Evolutionary conservation across 2,113 vertebrate species (phyloP).

Genomic region (Erythrolamprus reginae): DNA sequence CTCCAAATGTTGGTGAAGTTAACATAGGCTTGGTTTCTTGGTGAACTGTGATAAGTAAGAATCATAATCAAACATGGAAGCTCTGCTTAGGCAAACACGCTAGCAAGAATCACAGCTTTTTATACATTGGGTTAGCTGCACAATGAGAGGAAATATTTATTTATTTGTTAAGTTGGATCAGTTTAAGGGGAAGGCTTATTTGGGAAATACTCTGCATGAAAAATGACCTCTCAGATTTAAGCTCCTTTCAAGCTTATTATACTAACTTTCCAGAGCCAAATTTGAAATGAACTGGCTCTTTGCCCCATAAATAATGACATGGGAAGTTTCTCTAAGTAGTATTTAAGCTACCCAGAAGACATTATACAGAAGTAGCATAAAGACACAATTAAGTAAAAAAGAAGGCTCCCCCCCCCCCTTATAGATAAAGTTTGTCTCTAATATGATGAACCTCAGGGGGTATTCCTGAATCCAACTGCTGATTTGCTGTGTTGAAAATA

Average conservation of each 20-base stretch:
- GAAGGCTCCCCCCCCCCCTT: neutral
- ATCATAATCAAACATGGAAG: neutral
- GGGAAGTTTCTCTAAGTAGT: neutral
- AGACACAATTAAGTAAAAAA: neutral
- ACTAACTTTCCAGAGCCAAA: neutral
- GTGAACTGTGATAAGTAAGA: neutral
- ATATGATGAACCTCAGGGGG: neutral
- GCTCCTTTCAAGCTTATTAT: neutral
- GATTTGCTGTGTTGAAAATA: neutral
- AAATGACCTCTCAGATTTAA: neutral
- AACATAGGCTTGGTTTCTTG: neutral
- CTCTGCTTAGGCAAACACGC: neutral
- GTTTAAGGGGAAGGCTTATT: neutral
- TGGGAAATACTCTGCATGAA: neutral
- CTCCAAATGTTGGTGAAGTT: neutral
- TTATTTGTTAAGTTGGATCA: neutral
- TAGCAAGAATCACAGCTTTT: neutral
- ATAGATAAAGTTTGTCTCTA: neutral
- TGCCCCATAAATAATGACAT: neutral
- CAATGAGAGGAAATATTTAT: neutral
- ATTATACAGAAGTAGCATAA: neutral
- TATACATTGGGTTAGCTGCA: neutral
- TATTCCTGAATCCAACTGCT: neutral
- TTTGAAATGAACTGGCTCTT: neutral
- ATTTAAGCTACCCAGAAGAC: neutral